Evolutionary conservation across 1,140 invertebrate genomes (phyloP), one percentile per base, ranked within the genome.

Genomic region (Holotrichia oblita): DNA sequence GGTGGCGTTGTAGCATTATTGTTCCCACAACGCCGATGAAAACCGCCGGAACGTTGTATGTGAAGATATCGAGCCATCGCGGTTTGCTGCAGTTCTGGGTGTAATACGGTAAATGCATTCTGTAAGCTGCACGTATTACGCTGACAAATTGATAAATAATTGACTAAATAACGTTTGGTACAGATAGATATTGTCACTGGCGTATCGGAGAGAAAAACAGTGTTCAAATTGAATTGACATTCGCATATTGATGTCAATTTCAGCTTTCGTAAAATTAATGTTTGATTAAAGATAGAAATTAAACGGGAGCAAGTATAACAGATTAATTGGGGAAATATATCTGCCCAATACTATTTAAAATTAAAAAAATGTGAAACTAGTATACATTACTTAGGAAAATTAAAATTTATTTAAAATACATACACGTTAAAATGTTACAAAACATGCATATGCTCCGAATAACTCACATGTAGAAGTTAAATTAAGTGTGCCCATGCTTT

Each of bases 1-100:
- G 48, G 48, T 55, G 48, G 48, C 48, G n/a, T n/a, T 17, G 48
- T 55, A 55, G n/a, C 17, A n/a, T 55, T 17, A 55, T 55, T 55
- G 48, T 55, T 55, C 48, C n/a, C 48, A 55, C 14, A 17, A 17
- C 48, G 48, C 17, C 48, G 48, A 55, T 55, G 14, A 55, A 55
- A 17, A 10, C 9, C 8, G 42, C 2, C 42, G 42, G 14, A 14
- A 14, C 42, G 42, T n/a, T n/a, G n/a, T 34, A 34, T 34, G 27
- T 34, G 4, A 34, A 34, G 27, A 34, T 34, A 34, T 34, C 27
- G 27, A 44, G 2, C 42, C 48, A 17, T 17, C 27, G 27, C 27
- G 27, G 27, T 34, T 34, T 55, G 17, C 48, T 55, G 14, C 12
- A 3, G 7, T 17, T 55, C n/a, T 17, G 14, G n/a, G 17, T 55